These are phyloP conservation scores for Chamaetylas fuelleborni DNA, from an alignment of 2,113 vertebrate genomes.

Conservation along the genomic window DNA sequence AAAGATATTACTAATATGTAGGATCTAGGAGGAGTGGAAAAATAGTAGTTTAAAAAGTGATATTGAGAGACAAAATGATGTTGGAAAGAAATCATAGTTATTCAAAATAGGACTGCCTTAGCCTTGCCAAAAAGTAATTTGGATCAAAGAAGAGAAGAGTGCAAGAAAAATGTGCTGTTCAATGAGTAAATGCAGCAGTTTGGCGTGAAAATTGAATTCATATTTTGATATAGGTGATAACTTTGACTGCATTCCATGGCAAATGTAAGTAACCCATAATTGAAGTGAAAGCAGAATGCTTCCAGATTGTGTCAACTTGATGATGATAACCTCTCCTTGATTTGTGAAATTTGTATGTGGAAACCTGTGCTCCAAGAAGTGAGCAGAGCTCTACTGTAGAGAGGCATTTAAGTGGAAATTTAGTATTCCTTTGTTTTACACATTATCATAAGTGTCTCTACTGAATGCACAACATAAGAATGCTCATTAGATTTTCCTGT, in stretches of 20 bases:
- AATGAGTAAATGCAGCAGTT: not conserved
- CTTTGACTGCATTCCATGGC: not conserved
- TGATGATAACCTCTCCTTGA: not conserved
- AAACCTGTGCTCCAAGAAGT: not conserved
- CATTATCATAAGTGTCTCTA: not conserved
- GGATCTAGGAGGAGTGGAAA: not conserved
- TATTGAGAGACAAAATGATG: not conserved
- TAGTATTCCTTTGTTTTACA: not conserved
- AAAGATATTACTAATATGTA: not conserved
- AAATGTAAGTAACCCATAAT: not conserved
- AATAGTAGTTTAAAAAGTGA: not conserved
- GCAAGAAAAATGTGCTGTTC: not conserved
- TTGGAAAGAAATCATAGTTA: not conserved
- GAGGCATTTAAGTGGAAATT: not conserved
- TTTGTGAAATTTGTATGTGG: not conserved
- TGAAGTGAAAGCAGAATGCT: not conserved
- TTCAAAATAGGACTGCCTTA: not conserved
- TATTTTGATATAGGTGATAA: not conserved
- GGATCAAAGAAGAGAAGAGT: not conserved
- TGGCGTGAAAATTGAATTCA: not conserved
- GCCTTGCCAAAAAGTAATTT: not conserved
- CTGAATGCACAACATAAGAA: not conserved
- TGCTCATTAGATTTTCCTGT: not conserved
- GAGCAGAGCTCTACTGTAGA: not conserved
- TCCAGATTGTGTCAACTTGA: not conserved